These are phyloP conservation scores for Mayetiola destructor DNA, from an alignment of 2,888 invertebrate genomes.

Conservation along the genomic window DNA sequence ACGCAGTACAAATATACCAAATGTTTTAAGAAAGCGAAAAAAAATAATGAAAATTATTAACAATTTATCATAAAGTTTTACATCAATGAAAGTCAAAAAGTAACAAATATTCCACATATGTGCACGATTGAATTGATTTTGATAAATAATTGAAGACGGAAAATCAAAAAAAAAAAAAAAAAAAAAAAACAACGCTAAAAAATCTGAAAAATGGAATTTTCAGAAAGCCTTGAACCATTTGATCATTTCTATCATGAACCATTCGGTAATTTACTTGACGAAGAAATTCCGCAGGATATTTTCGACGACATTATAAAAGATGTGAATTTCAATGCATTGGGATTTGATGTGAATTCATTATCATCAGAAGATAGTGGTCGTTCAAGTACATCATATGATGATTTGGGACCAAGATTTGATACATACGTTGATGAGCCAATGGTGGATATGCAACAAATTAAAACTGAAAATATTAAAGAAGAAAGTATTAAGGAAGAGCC, in stretches of 20 bases:
- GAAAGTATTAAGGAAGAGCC: background rate
- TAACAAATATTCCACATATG: background rate
- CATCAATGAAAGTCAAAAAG: background rate
- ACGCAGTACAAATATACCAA: background rate
- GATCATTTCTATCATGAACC: background rate
- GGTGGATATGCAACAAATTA: background rate
- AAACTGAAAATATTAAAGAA: background rate
- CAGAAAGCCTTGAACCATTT: background rate
- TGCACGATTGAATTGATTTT: background rate
- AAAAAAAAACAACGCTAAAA: background rate
- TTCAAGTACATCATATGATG: conserved; percentile 13
- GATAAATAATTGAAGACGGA: too few relatives aligned
- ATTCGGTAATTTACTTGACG: background rate
- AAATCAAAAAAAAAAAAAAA: background rate
- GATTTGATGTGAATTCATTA: conserved; percentile 13
- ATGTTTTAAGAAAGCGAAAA: background rate
- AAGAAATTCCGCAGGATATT: conserved; percentile 13
- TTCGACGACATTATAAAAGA: conserved; percentile 14
- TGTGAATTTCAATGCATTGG: conserved; percentile 5
- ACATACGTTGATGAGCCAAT: conserved; percentile 2
- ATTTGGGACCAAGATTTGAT: background rate
- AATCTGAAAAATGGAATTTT: background rate
- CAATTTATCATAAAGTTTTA: background rate
- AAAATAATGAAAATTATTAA: too few relatives aligned
- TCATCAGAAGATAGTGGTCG: conserved; percentile 10